Evolutionary conservation across 2,797 vertebrate genomes (phyloP).

Genomic region (Anabacerthia variegaticeps): DNA sequence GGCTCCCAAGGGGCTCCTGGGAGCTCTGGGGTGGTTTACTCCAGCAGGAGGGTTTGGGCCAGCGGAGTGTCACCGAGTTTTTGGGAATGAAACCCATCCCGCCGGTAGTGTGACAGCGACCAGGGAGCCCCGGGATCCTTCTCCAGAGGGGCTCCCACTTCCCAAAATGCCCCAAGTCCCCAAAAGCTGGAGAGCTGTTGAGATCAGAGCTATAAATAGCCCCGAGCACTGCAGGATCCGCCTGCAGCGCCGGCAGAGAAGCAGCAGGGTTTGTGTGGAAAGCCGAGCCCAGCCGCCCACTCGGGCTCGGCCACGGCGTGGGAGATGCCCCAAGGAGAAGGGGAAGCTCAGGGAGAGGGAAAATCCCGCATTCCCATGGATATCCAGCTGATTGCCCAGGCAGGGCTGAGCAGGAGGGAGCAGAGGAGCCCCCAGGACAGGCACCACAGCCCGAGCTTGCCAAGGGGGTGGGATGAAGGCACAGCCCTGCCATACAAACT

Average conservation of each 20-base stretch:
- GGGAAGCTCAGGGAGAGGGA: accelerated
- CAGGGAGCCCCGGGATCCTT: neutral
- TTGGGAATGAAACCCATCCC: neutral
- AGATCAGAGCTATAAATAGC: slow-evolving; percentile 73
- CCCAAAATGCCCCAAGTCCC: slow-evolving; percentile 21
- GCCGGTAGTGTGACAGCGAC: accelerated
- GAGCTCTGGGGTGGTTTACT: neutral
- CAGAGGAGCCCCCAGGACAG: neutral
- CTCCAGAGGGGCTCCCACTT: neutral
- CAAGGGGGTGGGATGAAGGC: accelerated
- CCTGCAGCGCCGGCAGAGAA: slow-evolving; percentile 53
- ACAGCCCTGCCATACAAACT: neutral
- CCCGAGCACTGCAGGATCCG: slow-evolving; percentile 56
- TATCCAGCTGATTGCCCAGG: no score
- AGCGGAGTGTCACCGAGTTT: neutral
- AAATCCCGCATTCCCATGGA: accelerated
- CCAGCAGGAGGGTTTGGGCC: neutral
- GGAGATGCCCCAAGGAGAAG: neutral
- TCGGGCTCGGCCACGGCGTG: accelerated
- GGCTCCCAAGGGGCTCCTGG: neutral
- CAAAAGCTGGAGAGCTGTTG: neutral
- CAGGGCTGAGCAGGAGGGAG: neutral
- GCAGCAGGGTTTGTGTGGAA: neutral
- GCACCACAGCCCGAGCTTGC: accelerated
- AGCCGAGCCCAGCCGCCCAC: accelerated